These are phyloP conservation scores for Synergus gifuensis DNA, from an alignment of 2,888 invertebrate genomes.

Conservation along the genomic window DNA sequence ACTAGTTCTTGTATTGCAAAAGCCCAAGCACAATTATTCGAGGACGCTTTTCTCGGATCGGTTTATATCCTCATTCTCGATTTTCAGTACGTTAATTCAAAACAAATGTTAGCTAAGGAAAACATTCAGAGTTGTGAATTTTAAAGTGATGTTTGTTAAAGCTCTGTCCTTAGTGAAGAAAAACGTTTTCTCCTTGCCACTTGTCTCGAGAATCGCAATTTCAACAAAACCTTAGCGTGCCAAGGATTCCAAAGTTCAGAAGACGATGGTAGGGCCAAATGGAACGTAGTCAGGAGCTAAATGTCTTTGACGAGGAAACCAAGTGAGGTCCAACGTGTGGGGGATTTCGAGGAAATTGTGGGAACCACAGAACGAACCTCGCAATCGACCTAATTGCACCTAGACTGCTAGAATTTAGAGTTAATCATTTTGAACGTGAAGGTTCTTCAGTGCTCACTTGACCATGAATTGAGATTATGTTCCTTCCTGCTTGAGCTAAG, in stretches of 20 bases:
- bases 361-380: conserved; percentile 49
- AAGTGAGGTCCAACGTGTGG: conserved; percentile 44
- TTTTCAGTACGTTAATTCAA: neutral
- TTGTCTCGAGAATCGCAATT: neutral
- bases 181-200: neutral
- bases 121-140: neutral
- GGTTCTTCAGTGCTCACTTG: conserved; percentile 45
- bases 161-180: neutral
- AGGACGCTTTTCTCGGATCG: neutral
- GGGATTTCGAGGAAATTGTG: conserved; percentile 61
- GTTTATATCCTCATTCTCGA: neutral
- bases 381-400: conserved; percentile 66
- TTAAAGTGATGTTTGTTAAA: neutral
- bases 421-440: conserved; percentile 66
- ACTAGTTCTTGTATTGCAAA: conserved; percentile 6
- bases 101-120: neutral
- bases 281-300: conserved; percentile 47
- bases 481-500: neutral
- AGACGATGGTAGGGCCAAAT: conserved; percentile 42
- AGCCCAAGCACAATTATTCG: conserved; percentile 12
- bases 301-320: conserved; percentile 50
- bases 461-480: conserved; percentile 1
- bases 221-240: conserved; percentile 19
- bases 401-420: conserved; percentile 56
- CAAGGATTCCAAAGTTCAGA: conserved; percentile 44